Conservation (phyloP, 2,888 invertebrate species). For the Dysmachus trigonus region DNA sequence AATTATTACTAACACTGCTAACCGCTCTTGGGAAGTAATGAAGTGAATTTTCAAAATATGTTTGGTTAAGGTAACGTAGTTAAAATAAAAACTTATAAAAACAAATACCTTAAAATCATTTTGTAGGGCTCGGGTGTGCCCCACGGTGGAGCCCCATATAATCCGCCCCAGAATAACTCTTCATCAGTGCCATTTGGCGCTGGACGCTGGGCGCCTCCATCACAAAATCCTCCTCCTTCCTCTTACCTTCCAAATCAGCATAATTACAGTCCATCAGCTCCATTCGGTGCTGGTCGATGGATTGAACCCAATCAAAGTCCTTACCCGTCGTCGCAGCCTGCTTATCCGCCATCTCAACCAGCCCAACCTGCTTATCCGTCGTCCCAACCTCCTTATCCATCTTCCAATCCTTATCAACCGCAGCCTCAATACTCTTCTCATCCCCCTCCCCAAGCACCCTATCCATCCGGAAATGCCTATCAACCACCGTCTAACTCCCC, state of each 20-base stretch:
- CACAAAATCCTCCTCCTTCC: conserved; percentile 50
- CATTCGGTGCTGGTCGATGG: conserved; percentile 31
- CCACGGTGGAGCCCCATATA: conserved; percentile 54
- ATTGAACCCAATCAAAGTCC: conserved; percentile 35
- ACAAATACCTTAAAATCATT: conserved; percentile 45
- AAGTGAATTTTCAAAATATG: neutral
- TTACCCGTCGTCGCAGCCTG: conserved; percentile 47
- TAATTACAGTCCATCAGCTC: neutral
- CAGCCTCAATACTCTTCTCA: conserved; percentile 50
- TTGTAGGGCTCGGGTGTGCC: conserved; percentile 64
- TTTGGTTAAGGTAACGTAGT: neutral
- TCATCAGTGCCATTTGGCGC: conserved; percentile 60
- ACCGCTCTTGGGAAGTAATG: neutral
- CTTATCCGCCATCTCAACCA: conserved; percentile 47
- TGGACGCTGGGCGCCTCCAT: conserved; percentile 57
- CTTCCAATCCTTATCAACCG: conserved; percentile 43
- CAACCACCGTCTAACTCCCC: neutral
- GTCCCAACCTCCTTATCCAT: conserved; percentile 49
- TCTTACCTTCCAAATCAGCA: neutral
- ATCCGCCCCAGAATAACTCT: conserved; percentile 49
- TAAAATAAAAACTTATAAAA: neutral
- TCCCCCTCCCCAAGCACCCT: conserved; percentile 35
- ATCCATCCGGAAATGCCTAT: conserved; percentile 6
- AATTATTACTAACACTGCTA: neutral
- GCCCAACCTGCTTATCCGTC: conserved; percentile 52